Evolutionary conservation across 2,113 vertebrate genomes (phyloP).

Genomic region (Carettochelys insculpta): DNA sequence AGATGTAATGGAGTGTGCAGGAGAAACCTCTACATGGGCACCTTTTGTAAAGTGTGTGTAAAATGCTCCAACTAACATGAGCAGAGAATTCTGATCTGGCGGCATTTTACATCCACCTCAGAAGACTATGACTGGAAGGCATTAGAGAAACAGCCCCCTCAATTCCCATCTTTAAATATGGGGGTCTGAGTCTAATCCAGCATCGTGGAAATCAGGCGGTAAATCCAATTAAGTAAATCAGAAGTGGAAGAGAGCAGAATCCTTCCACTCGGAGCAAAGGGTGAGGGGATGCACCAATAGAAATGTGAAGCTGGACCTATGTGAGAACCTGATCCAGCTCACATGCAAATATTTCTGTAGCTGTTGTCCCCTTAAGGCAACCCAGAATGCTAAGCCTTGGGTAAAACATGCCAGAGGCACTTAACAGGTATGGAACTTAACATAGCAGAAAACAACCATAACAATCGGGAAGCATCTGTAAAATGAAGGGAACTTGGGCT

Average conservation of each 20-base stretch:
- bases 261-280: accelerated
- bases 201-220: accelerated
- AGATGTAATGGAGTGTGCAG: neutral
- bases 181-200: neutral
- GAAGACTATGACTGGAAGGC: neutral
- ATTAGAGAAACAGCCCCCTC: neutral
- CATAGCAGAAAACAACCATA: neutral
- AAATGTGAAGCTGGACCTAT: accelerated
- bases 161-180: neutral
- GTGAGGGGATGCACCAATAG: neutral
- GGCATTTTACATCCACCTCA: neutral
- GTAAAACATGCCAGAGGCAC: neutral
- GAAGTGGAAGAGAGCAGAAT: neutral
- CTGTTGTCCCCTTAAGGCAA: neutral
- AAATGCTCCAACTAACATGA: neutral
- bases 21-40: neutral
- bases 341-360: neutral
- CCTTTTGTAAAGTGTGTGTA: accelerated
- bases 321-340: accelerated
- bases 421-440: accelerated
- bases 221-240: neutral
- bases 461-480: neutral
- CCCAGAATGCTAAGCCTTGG: neutral
- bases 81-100: neutral
- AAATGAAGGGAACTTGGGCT: accelerated